Evolutionary conservation across 2,888 invertebrate genomes (phyloP).

Genomic region (Microctonus brassicae): DNA sequence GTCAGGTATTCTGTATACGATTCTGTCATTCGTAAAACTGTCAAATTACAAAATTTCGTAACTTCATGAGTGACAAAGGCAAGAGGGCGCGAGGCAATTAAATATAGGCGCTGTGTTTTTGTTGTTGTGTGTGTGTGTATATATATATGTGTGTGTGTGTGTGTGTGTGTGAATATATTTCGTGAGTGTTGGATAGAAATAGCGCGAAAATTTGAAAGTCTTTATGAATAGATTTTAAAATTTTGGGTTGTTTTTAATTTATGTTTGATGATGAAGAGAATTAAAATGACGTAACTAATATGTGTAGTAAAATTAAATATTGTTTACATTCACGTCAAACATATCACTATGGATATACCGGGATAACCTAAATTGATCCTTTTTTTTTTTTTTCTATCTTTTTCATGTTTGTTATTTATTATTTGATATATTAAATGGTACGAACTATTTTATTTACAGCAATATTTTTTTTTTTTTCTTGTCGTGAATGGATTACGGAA

Average conservation of each 20-base stretch:
- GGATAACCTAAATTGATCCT: background rate
- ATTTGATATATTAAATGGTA: background rate
- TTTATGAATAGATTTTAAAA: background rate
- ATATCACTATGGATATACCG: slow-evolving; percentile 6
- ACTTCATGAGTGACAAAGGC: background rate
- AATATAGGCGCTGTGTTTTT: background rate
- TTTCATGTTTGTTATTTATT: background rate
- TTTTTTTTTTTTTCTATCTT: background rate
- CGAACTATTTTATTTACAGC: background rate
- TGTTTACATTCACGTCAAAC: background rate
- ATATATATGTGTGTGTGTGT: background rate
- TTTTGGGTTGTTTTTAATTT: background rate
- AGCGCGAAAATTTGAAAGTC: background rate
- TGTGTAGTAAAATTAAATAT: background rate
- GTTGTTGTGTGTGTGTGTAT: background rate
- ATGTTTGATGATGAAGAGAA: background rate
- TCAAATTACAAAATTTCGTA: slow-evolving; percentile 6
- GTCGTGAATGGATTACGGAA: background rate
- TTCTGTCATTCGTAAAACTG: slow-evolving; percentile 6
- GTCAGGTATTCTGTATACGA: background rate
- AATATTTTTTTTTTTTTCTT: background rate
- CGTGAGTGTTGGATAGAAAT: background rate
- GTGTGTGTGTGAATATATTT: too few species aligned
- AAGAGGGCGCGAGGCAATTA: background rate
- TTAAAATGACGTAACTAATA: too few species aligned